These are phyloP conservation scores for Campylomormyrus numenius DNA, from an alignment of 2,113 vertebrate species.

Conservation along the genomic window DNA sequence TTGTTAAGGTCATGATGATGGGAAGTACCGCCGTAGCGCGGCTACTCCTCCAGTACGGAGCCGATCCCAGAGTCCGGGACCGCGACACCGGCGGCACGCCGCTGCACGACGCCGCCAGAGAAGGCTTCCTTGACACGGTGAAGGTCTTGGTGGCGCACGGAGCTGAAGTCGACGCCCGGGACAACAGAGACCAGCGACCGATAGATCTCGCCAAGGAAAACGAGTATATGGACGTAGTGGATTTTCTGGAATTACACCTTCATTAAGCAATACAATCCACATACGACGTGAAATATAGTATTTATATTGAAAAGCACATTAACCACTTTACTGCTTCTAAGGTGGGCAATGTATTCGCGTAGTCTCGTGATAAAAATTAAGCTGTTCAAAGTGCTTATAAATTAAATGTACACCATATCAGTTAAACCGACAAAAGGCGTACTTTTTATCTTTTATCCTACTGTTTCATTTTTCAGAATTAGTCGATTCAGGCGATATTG, in stretches of 20 bases:
- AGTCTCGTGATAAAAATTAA: background rate
- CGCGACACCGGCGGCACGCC: constrained; percentile 55
- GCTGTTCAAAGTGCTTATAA: background rate
- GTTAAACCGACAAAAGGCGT: background rate
- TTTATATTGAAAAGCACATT: background rate
- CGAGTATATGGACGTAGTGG: constrained; percentile 3
- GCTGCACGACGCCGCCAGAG: constrained; percentile 73
- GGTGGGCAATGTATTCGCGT: background rate
- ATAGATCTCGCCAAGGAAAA: constrained; percentile 52
- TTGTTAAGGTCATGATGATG: constrained; percentile 83
- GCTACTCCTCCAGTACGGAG: constrained; percentile 64
- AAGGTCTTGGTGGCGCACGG: constrained; percentile 37
- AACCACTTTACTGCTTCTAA: background rate
- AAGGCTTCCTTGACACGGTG: constrained; percentile 68
- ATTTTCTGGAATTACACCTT: constrained; percentile 39
- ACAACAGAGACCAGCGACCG: constrained; percentile 40
- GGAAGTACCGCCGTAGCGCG: constrained; percentile 62
- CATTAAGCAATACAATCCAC: background rate
- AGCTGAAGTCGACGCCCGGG: constrained; percentile 45
- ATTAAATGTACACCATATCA: background rate
- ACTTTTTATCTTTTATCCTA: background rate
- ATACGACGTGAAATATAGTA: background rate
- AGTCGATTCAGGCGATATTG: background rate
- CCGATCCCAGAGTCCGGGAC: constrained; percentile 67
- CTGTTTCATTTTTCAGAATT: background rate